Evolutionary conservation across 2,888 invertebrate genomes (phyloP).

Genomic region (Leucophenga montana): DNA sequence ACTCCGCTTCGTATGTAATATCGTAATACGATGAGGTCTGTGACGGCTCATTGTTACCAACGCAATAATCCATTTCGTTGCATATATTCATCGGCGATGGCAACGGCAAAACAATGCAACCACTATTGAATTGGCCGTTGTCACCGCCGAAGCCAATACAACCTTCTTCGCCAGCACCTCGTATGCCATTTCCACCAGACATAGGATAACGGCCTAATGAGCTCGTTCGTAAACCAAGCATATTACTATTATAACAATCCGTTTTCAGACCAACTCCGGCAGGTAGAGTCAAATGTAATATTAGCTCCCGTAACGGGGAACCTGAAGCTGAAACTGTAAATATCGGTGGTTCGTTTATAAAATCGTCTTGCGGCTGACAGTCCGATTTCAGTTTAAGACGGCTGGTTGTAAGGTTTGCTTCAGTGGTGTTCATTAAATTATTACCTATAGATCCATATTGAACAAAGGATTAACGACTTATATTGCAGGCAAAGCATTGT

Average conservation of each 20-base stretch:
- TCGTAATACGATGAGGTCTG: too few relatives aligned
- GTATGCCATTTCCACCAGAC: too few relatives aligned
- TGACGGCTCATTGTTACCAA: not conserved
- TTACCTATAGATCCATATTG: not conserved
- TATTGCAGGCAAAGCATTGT: too few relatives aligned
- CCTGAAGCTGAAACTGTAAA: not conserved
- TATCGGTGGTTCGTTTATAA: not conserved
- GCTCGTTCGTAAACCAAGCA: not conserved
- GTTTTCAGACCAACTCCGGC: too few relatives aligned
- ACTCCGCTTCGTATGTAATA: too few relatives aligned
- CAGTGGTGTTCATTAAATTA: conserved; percentile 16
- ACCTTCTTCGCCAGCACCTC: not conserved
- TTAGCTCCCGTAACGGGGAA: not conserved
- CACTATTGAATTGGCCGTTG: not conserved
- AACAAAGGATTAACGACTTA: too few relatives aligned
- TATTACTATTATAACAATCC: too few relatives aligned
- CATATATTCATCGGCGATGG: conserved; percentile 29
- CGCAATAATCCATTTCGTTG: conserved; percentile 4
- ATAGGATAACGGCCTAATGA: not conserved
- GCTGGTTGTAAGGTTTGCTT: conserved; percentile 45
- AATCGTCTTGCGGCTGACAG: not conserved
- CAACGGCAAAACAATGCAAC: conserved; percentile 37
- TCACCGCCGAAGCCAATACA: not conserved
- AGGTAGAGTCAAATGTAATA: not conserved
- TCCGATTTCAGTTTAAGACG: not conserved